Percentiles rank a stretch among this genome's conserved stretches.
Evolutionary conservation across 2,888 invertebrate genomes (phyloP).

Genomic region (Dryadula phaetusa): DNA sequence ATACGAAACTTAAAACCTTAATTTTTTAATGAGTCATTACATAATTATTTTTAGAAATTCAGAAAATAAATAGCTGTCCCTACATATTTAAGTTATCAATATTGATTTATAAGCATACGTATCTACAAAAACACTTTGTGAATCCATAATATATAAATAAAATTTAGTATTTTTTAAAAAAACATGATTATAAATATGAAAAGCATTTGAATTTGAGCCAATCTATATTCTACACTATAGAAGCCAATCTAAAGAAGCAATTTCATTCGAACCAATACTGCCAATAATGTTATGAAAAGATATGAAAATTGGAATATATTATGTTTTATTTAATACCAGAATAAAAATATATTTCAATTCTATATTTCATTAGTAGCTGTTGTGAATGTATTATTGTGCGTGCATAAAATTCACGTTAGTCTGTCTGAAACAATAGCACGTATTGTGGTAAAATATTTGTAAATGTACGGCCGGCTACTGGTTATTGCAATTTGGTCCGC

Average conservation of each 20-base stretch:
- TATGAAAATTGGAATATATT: background rate
- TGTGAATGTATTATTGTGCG: background rate
- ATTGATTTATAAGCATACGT: no score
- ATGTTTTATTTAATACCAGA: background rate
- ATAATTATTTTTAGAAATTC: no score
- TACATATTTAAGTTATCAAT: no score
- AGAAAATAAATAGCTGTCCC: no score
- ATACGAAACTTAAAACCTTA: no score
- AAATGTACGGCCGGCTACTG: slow-evolving; percentile 43
- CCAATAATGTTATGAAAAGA: slow-evolving; percentile 1
- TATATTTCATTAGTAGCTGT: slow-evolving; percentile 4
- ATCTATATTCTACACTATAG: background rate
- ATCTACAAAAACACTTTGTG: no score
- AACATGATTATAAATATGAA: background rate
- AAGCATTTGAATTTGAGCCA: background rate
- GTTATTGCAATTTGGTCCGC: slow-evolving; percentile 55
- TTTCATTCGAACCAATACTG: background rate
- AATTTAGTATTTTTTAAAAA: background rate
- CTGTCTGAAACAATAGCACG: slow-evolving; percentile 21
- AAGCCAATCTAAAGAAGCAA: background rate
- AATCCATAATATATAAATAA: no score
- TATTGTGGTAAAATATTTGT: slow-evolving; percentile 31
- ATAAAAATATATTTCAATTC: background rate
- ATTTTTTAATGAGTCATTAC: no score
- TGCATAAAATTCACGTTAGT: slow-evolving; percentile 9